These are phyloP conservation scores for Lucilia cuprina DNA, from an alignment of 1,140 invertebrate species.

Conservation along the genomic window DNA sequence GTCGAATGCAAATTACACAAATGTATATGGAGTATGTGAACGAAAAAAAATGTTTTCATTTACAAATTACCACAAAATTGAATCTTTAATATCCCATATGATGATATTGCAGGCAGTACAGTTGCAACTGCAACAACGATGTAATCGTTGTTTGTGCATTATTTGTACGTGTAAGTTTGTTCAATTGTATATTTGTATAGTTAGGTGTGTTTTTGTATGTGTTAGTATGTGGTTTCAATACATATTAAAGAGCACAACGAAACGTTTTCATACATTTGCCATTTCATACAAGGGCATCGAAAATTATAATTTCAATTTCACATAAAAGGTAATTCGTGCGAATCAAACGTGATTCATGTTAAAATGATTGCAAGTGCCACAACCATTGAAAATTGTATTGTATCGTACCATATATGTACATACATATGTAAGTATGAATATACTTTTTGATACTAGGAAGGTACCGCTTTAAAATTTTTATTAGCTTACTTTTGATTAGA, in stretches of 20 bases:
- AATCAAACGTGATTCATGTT: slow-evolving; percentile 60
- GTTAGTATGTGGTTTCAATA: slow-evolving; percentile 13
- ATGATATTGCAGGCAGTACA: not conserved
- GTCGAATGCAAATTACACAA: not conserved
- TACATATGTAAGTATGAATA: no score
- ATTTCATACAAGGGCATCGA: slow-evolving; percentile 45
- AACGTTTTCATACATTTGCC: slow-evolving; percentile 18
- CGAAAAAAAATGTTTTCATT: not conserved
- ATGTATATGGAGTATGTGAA: not conserved
- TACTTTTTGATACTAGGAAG: no score
- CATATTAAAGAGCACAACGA: slow-evolving; percentile 21
- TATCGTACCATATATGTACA: slow-evolving; percentile 27
- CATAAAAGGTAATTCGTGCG: slow-evolving; percentile 61
- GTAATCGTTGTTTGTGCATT: not conserved
- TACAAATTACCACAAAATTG: slow-evolving; percentile 14
- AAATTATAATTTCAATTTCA: slow-evolving; percentile 63
- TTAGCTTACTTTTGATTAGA: no score
- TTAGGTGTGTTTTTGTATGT: not conserved
- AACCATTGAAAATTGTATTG: slow-evolving; percentile 27
- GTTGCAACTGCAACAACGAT: not conserved
- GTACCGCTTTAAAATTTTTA: no score
- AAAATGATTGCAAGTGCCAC: slow-evolving; percentile 57
- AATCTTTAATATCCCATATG: slow-evolving; percentile 11
- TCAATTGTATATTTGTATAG: not conserved
- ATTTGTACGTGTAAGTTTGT: not conserved